These are phyloP conservation scores for Drosophila nigromelanica DNA, from an alignment of 1,140 invertebrate genomes.

Conservation along the genomic window DNA sequence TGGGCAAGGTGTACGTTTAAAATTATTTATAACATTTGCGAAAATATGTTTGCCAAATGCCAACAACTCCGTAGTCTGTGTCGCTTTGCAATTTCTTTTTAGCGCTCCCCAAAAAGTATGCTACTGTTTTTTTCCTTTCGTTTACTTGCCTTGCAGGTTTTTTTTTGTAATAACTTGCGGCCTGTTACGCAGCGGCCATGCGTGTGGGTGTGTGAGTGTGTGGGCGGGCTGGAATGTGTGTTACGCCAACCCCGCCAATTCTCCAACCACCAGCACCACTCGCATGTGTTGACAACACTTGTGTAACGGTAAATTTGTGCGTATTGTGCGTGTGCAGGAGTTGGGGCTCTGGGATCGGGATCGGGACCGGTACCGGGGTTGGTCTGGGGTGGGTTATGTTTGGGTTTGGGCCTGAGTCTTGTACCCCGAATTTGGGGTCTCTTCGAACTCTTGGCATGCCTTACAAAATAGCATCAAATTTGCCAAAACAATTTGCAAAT, in stretches of 20 bases:
- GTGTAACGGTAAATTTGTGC: slow-evolving; percentile 82
- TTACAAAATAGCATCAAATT: slow-evolving; percentile 72
- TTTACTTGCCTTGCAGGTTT: neutral
- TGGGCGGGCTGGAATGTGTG: slow-evolving; percentile 45
- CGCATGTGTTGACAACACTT: slow-evolving; percentile 82
- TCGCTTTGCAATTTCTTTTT: slow-evolving; percentile 53
- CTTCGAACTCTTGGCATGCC: slow-evolving; percentile 45
- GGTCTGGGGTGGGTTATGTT: neutral
- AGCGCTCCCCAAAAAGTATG: slow-evolving; percentile 39
- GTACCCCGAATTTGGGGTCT: slow-evolving; percentile 41
- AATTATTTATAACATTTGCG: slow-evolving; percentile 82
- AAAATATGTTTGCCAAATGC: slow-evolving; percentile 78
- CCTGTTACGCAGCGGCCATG: slow-evolving; percentile 64
- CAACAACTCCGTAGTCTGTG: slow-evolving; percentile 38
- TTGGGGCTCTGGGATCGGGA: neutral
- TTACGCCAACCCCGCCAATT: slow-evolving; percentile 26
- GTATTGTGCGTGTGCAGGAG: slow-evolving; percentile 58
- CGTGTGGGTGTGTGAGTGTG: slow-evolving; percentile 26
- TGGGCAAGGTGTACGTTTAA: slow-evolving; percentile 69
- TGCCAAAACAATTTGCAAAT: slow-evolving; percentile 82
- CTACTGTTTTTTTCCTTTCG: slow-evolving; percentile 27
- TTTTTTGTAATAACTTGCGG: slow-evolving; percentile 75
- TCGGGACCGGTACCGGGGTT: neutral
- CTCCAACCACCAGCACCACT: slow-evolving; percentile 34
- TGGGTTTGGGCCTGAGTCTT: slow-evolving; percentile 14